Evolutionary conservation across 2,113 vertebrate genomes (phyloP).

Genomic region (Microtus ochrogaster): DNA sequence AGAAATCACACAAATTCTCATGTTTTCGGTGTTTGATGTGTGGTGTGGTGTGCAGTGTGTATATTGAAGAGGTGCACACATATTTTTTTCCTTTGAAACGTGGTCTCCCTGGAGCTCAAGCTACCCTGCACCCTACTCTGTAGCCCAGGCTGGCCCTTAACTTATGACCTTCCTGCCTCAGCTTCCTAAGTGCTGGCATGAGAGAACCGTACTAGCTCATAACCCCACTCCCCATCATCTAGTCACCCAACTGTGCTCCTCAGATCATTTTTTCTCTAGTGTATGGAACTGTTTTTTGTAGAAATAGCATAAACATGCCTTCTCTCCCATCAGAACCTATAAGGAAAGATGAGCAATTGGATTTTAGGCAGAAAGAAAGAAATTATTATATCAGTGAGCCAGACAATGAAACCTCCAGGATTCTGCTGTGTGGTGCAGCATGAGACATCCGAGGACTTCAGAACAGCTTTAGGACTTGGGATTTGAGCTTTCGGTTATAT

Average conservation of each 20-base stretch:
- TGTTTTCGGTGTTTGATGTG: neutral
- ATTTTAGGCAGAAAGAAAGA: conserved; percentile 11
- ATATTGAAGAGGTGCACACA: too few relatives aligned
- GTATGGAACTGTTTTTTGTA: neutral
- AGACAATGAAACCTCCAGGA: neutral
- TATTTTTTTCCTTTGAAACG: neutral
- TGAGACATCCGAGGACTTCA: neutral
- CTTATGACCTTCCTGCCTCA: neutral
- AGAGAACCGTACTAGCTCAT: neutral
- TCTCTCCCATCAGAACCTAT: neutral
- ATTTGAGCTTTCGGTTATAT: conserved; percentile 6
- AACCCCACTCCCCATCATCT: too few relatives aligned
- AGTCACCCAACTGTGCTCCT: neutral
- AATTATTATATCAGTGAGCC: conserved; percentile 8
- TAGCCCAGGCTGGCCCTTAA: neutral
- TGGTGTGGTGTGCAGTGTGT: neutral
- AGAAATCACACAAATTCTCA: neutral
- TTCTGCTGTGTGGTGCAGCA: neutral
- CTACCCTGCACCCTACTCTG: neutral
- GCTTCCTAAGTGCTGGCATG: neutral
- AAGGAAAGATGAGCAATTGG: neutral
- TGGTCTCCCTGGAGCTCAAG: neutral
- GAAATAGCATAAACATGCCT: neutral
- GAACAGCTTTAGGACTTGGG: neutral
- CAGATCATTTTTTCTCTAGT: neutral